Conservation (phyloP, 2,888 invertebrate species). For the Emmelina monodactyla region DNA sequence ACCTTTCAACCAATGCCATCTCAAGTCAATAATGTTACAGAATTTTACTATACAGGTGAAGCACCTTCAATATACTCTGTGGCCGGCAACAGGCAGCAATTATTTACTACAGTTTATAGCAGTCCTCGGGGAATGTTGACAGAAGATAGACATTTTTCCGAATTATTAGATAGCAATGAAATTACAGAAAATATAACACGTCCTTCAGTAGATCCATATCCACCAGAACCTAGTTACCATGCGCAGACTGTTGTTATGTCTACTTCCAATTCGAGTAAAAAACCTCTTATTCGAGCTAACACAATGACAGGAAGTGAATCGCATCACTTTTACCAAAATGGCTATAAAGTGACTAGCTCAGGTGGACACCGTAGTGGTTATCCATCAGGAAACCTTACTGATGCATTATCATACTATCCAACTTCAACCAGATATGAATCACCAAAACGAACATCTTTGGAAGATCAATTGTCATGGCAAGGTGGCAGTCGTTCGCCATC, state of each 20-base stretch:
- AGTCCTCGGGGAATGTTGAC: constrained; percentile 70
- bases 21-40: constrained; percentile 40
- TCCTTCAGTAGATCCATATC: constrained; percentile 49
- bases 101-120: constrained; percentile 78
- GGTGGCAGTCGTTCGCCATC: constrained; percentile 68
- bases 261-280: constrained; percentile 40
- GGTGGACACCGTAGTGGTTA: constrained; percentile 73
- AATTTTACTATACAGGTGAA: constrained; percentile 57
- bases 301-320: constrained; percentile 63
- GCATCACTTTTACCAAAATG: constrained; percentile 62
- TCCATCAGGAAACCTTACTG: constrained; percentile 77
- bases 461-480: constrained; percentile 70
- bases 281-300: constrained; percentile 65
- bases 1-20: constrained; percentile 24
- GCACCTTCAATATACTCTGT: constrained; percentile 78
- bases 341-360: constrained; percentile 72
- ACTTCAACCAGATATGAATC: constrained; percentile 71
- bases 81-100: constrained; percentile 75
- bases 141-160: constrained; percentile 72
- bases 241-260: constrained; percentile 63
- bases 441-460: constrained; percentile 61
- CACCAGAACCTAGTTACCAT: constrained; percentile 65
- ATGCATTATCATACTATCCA: constrained; percentile 84
- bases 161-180: constrained; percentile 70
- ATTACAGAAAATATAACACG: constrained; percentile 41